Percentiles rank a stretch among this genome's conserved stretches.
These are phyloP conservation scores for Gobionotothen gibberifrons DNA, from an alignment of 2,797 vertebrate genomes.

Conservation along the genomic window DNA sequence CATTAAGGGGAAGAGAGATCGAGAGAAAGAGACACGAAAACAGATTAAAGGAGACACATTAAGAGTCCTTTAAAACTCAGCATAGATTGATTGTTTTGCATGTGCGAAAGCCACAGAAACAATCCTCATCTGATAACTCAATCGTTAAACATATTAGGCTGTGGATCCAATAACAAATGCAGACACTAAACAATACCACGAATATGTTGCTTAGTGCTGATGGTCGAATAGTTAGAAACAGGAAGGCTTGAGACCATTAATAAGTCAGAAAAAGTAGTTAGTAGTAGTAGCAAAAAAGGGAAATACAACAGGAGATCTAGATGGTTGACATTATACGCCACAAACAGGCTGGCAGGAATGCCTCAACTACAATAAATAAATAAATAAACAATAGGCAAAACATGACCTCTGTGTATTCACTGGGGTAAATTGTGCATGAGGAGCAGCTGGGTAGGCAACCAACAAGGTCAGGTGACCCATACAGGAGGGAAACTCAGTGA, in stretches of 20 bases:
- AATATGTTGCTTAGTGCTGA: neutral
- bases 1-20: neutral
- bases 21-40: neutral
- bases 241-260: too few species aligned
- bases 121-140: neutral
- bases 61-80: neutral
- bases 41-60: neutral
- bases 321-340: neutral
- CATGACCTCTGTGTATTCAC: neutral
- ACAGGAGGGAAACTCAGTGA: neutral
- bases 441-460: conserved; percentile 13
- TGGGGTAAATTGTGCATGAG: conserved; percentile 10
- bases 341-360: neutral
- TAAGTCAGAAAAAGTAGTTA: too few species aligned
- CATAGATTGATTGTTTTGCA: neutral
- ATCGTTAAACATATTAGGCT: neutral
- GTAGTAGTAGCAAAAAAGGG: too few species aligned
- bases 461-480: conserved; percentile 15
- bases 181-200: conserved; percentile 15
- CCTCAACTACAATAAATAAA: neutral
- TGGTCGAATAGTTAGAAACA: neutral
- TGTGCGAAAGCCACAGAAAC: neutral
- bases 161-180: neutral
- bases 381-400: neutral
- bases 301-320: neutral